Evolutionary conservation across 1,140 invertebrate species (phyloP).

Genomic region (Pentalonia nigronervosa): DNA sequence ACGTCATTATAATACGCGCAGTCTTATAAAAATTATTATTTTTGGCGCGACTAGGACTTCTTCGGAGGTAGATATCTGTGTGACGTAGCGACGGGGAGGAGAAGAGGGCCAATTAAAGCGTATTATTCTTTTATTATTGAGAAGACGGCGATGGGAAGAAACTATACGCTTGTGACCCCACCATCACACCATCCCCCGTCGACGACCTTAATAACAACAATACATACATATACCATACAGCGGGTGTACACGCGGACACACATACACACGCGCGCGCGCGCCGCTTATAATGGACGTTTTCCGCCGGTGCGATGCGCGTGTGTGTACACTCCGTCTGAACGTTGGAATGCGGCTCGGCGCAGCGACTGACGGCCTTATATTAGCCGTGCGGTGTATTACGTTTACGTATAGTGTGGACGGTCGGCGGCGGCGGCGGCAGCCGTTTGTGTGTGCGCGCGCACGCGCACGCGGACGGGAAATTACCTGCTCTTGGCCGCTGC

Average conservation of each 20-base stretch:
- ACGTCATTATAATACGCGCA: not conserved
- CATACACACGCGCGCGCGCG: not conserved
- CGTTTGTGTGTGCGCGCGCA: not conserved
- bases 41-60: not conserved
- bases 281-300: conserved; percentile 32
- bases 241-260: not conserved
- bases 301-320: conserved; percentile 22
- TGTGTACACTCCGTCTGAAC: not conserved
- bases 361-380: not conserved
- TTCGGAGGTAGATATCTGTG: not conserved
- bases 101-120: conserved; percentile 39
- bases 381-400: conserved; percentile 2
- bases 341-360: conserved; percentile 47
- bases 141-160: not conserved
- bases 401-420: not conserved
- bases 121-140: conserved; percentile 49
- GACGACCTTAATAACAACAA: not conserved
- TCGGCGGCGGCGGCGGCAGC: not conserved
- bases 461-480: conserved; percentile 48
- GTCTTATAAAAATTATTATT: not conserved
- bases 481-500: conserved; percentile 38
- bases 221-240: not conserved
- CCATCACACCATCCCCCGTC: not conserved
- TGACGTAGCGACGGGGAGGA: not conserved
- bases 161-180: not conserved